phyloP scores from a whole-genome alignment of 2,888 invertebrate species.

The Rotaria magnacalcarata region DNA sequence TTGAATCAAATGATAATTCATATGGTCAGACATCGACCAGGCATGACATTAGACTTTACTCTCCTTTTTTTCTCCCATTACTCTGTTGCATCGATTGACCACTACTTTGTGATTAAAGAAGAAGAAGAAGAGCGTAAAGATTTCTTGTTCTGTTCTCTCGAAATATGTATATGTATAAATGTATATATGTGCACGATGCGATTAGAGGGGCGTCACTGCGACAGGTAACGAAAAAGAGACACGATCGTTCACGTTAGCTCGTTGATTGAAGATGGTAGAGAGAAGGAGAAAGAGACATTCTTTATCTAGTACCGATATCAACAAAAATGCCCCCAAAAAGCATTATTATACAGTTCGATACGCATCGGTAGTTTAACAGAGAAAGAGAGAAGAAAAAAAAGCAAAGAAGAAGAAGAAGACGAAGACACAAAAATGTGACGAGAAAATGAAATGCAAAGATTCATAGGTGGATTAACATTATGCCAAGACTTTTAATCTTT shows the following conservation, averaged over 20 bases:
- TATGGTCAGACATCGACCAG: conserved; percentile 26
- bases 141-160: not conserved
- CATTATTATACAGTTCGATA: conserved; percentile 16
- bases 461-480: not conserved
- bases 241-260: conserved; percentile 10
- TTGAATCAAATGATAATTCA: conserved; percentile 36
- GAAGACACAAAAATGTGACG: too few relatives aligned
- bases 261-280: conserved; percentile 31
- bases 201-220: conserved; percentile 26
- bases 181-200: conserved; percentile 8
- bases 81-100: conserved; percentile 18
- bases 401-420: not conserved
- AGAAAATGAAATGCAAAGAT: not conserved
- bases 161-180: not conserved
- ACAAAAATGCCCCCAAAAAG: conserved; percentile 4
- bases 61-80: not conserved
- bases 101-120: not conserved
- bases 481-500: conserved; percentile 22
- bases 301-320: conserved; percentile 38
- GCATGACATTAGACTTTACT: conserved; percentile 28
- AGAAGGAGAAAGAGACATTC: conserved; percentile 30
- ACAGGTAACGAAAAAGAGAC: conserved; percentile 24
- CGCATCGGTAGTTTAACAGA: conserved; percentile 1
- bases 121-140: not conserved
- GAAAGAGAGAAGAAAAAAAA: not conserved